Percentiles rank a stretch among this genome's conserved stretches.
Conservation (phyloP, 2,797 vertebrate genomes). For the Gouania willdenowi region DNA sequence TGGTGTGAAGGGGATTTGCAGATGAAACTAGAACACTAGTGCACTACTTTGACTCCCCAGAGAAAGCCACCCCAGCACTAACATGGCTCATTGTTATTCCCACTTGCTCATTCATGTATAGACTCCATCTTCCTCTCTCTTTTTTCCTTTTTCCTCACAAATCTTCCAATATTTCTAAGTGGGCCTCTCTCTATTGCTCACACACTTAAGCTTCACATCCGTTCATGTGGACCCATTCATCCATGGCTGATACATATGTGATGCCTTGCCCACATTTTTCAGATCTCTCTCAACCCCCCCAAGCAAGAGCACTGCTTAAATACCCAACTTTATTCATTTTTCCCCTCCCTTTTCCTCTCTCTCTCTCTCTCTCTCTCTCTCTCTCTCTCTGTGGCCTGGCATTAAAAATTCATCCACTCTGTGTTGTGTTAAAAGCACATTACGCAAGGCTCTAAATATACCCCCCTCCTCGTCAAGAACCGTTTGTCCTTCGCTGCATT, state of each 20-base stretch:
- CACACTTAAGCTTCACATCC: conserved; percentile 18
- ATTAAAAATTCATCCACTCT: conserved; percentile 78
- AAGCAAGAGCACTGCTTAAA: conserved; percentile 71
- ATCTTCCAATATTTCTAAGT: conserved; percentile 26
- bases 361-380: conserved; percentile 4
- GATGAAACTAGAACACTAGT: conserved; percentile 13
- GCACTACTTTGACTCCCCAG: conserved; percentile 24
- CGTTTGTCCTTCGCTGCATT: conserved; percentile 51
- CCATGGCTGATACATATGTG: conserved; percentile 41
- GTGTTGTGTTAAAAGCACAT: conserved; percentile 77
- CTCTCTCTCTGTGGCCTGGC: conserved; percentile 33
- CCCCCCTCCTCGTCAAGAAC: conserved; percentile 50
- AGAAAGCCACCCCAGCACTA: conserved; percentile 40
- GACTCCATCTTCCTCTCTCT: conserved; percentile 26
- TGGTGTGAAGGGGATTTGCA: conserved; percentile 13
- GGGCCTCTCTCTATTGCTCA: conserved; percentile 10
- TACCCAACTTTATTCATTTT: conserved; percentile 69
- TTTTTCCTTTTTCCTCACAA: conserved; percentile 29
- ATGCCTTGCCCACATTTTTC: conserved; percentile 35
- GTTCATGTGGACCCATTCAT: conserved; percentile 39
- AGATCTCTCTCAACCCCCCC: conserved; percentile 51
- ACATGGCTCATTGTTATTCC: conserved; percentile 63
- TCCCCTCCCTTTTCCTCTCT: neutral
- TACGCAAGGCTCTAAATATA: conserved; percentile 78
- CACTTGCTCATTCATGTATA: conserved; percentile 64